Conservation (phyloP, 2,113 vertebrate species). For the Spilogale gracilis region DNA sequence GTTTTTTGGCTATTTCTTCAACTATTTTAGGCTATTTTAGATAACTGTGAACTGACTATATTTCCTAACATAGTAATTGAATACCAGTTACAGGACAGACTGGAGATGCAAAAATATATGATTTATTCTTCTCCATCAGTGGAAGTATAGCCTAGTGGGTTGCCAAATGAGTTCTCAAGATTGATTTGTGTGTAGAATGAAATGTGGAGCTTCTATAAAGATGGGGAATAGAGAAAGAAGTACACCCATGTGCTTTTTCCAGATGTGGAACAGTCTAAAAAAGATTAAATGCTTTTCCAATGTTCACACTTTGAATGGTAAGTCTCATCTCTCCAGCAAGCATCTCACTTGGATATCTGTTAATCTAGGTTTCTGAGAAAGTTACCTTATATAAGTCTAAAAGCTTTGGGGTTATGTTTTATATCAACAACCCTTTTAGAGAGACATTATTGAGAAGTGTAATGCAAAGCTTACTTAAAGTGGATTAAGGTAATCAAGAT, state of each 20-base stretch:
- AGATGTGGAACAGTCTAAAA: neutral
- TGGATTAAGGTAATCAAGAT: neutral
- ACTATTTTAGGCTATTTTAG: constrained; percentile 24
- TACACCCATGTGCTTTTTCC: neutral
- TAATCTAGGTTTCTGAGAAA: neutral
- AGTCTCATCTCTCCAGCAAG: neutral
- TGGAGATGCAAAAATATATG: neutral
- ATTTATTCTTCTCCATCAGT: neutral
- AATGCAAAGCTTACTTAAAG: neutral
- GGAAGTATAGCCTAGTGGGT: neutral
- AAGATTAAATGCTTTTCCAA: neutral
- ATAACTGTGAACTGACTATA: neutral
- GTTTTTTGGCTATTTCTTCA: neutral
- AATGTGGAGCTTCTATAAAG: neutral
- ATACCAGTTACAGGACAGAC: neutral
- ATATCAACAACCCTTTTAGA: neutral
- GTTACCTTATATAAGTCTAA: neutral
- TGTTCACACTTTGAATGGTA: neutral
- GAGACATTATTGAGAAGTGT: neutral
- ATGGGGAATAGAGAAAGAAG: neutral
- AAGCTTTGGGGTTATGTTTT: neutral
- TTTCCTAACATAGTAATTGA: neutral
- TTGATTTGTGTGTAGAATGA: neutral
- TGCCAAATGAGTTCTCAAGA: neutral
- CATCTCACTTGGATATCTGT: neutral